Evolutionary conservation across 2,113 vertebrate species (phyloP).

Genomic region (Urocynchramus pylzowi): DNA sequence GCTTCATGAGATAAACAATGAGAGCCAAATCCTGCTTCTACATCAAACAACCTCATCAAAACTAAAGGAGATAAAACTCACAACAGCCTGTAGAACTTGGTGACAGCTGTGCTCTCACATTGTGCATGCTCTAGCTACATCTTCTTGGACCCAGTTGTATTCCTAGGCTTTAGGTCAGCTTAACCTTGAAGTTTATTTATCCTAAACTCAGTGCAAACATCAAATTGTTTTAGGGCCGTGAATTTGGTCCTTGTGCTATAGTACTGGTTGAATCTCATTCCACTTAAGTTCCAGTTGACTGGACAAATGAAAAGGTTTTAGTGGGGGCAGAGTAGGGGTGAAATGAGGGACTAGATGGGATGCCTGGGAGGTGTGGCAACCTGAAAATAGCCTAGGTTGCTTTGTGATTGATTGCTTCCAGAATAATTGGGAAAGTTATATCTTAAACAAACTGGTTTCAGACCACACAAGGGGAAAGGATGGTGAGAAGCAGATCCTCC

Average conservation of each 20-base stretch:
- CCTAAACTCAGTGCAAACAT: not conserved
- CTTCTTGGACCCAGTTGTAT: not conserved
- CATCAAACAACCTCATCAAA: not conserved
- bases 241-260: not conserved
- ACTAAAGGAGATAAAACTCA: not conserved
- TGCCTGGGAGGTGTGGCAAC: not conserved
- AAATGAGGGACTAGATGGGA: rapidly evolving
- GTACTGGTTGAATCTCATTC: not conserved
- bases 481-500: not conserved
- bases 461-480: no score
- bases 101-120: not conserved
- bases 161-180: not conserved
- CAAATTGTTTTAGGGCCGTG: not conserved
- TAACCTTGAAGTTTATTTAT: not conserved
- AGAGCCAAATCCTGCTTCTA: not conserved
- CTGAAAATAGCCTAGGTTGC: not conserved
- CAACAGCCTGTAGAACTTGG: not conserved
- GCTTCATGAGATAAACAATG: not conserved
- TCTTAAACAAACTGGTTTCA: not conserved
- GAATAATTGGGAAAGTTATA: not conserved
- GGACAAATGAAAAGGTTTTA: not conserved
- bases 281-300: not conserved
- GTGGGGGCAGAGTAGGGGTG: rapidly evolving
- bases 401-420: not conserved
- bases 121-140: rapidly evolving